Evolutionary conservation across 2,797 vertebrate genomes (phyloP).

Genomic region (Chaetodon trifasciatus): DNA sequence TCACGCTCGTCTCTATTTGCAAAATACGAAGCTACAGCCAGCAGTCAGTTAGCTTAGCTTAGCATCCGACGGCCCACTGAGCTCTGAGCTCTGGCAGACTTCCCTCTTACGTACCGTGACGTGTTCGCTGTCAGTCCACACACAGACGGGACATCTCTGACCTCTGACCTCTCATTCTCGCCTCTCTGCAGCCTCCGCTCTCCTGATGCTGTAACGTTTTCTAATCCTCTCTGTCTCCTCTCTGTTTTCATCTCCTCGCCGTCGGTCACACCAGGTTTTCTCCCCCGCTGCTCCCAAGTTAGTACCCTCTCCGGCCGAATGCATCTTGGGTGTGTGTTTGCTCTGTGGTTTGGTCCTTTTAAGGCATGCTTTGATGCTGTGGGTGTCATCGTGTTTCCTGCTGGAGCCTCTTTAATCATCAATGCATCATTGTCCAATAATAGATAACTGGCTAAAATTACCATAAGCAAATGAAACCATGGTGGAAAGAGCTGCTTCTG

Average conservation of each 20-base stretch:
- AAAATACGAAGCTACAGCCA: no score
- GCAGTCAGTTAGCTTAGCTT: no score
- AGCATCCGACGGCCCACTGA: no score
- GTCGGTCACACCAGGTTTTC: conserved; percentile 87
- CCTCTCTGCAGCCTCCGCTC: conserved; percentile 3
- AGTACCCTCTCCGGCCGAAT: conserved; percentile 85
- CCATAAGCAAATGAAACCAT: background rate
- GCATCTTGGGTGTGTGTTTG: conserved; percentile 50
- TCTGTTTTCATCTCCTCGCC: conserved; percentile 4
- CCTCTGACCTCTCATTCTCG: conserved; percentile 28
- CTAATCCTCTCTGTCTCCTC: conserved; percentile 9
- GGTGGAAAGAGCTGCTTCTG: background rate
- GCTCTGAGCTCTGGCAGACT: no score
- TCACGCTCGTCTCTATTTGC: no score
- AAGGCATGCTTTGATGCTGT: conserved; percentile 46
- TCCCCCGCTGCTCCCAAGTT: conserved; percentile 92
- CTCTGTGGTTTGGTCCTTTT: conserved; percentile 37
- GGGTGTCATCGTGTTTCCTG: background rate
- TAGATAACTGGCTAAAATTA: conserved; percentile 6
- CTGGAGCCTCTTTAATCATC: conserved; percentile 15
- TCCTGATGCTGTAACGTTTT: background rate
- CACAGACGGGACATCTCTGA: background rate
- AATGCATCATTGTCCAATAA: conserved; percentile 6
- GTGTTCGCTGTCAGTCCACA: background rate
- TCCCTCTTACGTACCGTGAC: no score